Evolutionary conservation across 35 echinoderm and acorn worm species (phyloP), one percentile per base, ranked within the genome.

Genomic region (Ophioderma brevispina): DNA sequence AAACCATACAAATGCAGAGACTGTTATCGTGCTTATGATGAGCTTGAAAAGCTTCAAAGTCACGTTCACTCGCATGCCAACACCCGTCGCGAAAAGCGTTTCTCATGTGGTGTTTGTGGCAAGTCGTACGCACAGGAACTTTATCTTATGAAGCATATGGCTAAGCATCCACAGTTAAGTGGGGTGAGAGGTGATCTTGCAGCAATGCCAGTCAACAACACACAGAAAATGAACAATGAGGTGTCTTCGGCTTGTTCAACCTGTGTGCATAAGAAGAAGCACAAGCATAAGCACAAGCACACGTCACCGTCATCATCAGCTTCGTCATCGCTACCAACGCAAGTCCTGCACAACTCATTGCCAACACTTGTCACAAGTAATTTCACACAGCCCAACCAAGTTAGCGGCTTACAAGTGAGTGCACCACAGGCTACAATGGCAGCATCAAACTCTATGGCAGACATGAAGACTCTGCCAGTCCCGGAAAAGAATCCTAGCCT

Each of bases 1-100:
- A 98, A 98, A 81, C 96, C 96, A 4, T 98, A 92, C 82, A 98
- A 98, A 64, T 98, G 96, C 50, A 87, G 90, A 1, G 93, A 98
- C 76, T 98, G 96, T 76, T 98, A 98, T 79, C 85, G 96, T 33
- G 96, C 93, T 11, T 95, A 89, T 35, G 96, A 94, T 40, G 96
- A 95, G n/a, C 78, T 92, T 0, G 93, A 94, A n/a, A 90, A 90
- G 39, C 94, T 98, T 80, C 96, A 98, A 56, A 90, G 90, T 76
- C 96, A 98, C 59, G 81, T 89, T 28, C 87, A 81, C 33, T 98
- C 93, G 14, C 96, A 98, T 43, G 96, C 89, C 37, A 95, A 98
- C 80, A 98, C 94, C 6, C 82, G 96, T 13, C 90, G 93, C 0
- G 96, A 98, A 38, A 84, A 92, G 39, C 94, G 89, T 19, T 93